phyloP scores from a whole-genome alignment of 2,113 vertebrate species.

The Petroica traversi region DNA sequence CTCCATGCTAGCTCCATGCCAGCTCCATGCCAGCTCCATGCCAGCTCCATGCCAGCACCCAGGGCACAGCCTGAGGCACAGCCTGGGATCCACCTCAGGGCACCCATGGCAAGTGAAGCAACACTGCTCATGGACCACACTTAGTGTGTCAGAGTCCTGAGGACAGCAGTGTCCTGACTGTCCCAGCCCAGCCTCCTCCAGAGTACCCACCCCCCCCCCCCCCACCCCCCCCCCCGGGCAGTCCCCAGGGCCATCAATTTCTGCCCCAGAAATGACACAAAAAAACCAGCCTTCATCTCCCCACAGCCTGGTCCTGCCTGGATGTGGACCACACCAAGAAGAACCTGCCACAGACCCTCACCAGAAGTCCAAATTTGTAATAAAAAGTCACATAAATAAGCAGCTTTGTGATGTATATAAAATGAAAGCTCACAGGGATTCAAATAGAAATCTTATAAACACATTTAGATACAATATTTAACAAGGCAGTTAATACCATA shows the following conservation, averaged over 20 bases:
- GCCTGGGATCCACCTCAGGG: neutral
- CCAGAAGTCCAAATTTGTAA: neutral
- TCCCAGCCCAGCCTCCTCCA: neutral
- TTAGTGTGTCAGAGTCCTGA: neutral
- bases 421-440: neutral
- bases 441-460: neutral
- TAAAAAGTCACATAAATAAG: neutral
- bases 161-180: neutral
- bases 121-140: neutral
- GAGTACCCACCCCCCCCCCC: too few species aligned
- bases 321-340: rapidly evolving
- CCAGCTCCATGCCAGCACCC: neutral
- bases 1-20: neutral
- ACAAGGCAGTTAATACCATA: neutral
- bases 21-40: neutral
- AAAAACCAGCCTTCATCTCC: neutral
- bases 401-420: neutral
- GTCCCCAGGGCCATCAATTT: too few species aligned
- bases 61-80: neutral
- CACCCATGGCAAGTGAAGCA: neutral
- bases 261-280: neutral
- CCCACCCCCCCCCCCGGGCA: too few species aligned
- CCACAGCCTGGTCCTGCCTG: neutral
- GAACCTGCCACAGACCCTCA: neutral
- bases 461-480: neutral